phyloP scores from a whole-genome alignment of 2,113 vertebrate genomes.

The Tamias sibiricus region DNA sequence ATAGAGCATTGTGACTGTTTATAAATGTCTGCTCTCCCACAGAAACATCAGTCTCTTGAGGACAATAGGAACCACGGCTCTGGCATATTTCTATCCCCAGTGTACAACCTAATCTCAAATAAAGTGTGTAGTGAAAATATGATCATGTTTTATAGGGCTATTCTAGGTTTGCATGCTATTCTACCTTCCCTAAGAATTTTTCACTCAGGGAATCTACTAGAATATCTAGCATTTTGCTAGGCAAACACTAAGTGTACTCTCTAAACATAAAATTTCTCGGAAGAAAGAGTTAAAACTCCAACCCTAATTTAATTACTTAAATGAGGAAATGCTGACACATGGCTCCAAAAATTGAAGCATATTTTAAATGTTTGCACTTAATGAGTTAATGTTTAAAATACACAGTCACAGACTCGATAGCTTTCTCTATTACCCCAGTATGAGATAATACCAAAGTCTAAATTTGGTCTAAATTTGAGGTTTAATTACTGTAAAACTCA shows the following conservation, averaged over 20 bases:
- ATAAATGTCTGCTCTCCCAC: neutral
- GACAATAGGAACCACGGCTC: neutral
- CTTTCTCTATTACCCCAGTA: neutral
- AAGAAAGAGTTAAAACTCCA: neutral
- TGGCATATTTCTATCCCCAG: neutral
- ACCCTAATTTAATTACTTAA: neutral
- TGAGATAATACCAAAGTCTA: neutral
- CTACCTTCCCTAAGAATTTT: neutral
- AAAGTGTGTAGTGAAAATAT: neutral
- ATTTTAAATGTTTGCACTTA: constrained; percentile 1
- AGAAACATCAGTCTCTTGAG: neutral
- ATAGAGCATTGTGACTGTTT: neutral
- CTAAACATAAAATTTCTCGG: neutral
- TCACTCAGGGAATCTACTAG: neutral
- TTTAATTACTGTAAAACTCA: neutral
- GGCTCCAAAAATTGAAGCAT: neutral
- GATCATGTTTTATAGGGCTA: neutral
- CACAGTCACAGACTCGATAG: neutral
- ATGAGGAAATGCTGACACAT: neutral
- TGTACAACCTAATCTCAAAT: neutral
- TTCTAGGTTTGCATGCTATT: neutral
- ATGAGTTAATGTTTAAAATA: neutral
- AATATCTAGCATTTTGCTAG: neutral
- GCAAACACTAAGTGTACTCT: neutral
- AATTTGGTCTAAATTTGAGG: constrained; percentile 10